Evolutionary conservation across 2,797 vertebrate genomes (phyloP), one percentile per base, ranked within the genome.

Genomic region (Pitangus sulphuratus): DNA sequence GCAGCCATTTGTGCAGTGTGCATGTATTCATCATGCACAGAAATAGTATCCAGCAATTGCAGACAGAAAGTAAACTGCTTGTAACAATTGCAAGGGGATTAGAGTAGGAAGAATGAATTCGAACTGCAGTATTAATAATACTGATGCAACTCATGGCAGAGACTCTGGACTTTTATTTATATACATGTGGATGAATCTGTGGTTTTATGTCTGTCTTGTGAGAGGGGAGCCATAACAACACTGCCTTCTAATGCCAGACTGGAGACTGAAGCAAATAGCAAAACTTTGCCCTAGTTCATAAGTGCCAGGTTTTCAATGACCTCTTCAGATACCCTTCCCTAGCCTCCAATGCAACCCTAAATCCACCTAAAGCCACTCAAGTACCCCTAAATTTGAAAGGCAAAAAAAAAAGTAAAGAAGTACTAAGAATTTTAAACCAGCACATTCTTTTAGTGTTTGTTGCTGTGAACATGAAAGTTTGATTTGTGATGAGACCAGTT

Each of bases 401-500:
- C 42, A 24, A 51, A 19, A n/a, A 19, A n/a, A 30, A 28, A 51
- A 18, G n/a, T 3, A n/a, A 81, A 58, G 8, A 51, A 78, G 8
- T 51, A 81, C 35, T 33, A 87, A 86, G 62, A 86, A 57, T 65
- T 91, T 91, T 69, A 92, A 92, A 84, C 56, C n/a, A 66, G 58
- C 12, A 45, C 51, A 68, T 87, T 90, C 45, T 89, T 94, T 83
- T 87, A 78, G n/a, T 82, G 47, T 76, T 86, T 93, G 62, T 95
- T 92, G 53, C 83, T 79, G 77, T 79, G 75, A 90, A 66, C 64
- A 65, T 26, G 80, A 74, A 94, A 91, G 33, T 45, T 85, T 96
- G 93, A 96, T 96, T 95, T 95, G 75, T 92, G 71, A 90, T 90
- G 42, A 89, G 81, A 50, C 57, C 60, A 50, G 40, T 35, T 45